A percentile compares a stretch with the other conserved stretches of the same genome.
phyloP scores from a whole-genome alignment of 2,113 vertebrate species.

The Pluvialis apricaria region DNA sequence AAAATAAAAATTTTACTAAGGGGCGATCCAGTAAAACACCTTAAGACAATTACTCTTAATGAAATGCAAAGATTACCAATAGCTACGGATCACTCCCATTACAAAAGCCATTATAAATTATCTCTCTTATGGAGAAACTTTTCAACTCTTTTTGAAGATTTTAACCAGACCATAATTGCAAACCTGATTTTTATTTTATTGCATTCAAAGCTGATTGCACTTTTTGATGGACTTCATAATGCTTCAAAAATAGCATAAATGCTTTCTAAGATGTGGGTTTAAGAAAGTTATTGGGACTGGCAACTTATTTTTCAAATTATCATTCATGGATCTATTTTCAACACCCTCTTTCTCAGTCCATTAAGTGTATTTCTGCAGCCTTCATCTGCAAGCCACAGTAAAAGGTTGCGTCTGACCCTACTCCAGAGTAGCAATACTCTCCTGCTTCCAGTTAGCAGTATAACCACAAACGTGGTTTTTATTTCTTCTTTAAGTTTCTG shows the following conservation, averaged over 20 bases:
- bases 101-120: neutral
- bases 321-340: conserved; percentile 40
- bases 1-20: neutral
- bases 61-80: conserved; percentile 28
- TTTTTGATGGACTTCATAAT: conserved; percentile 2
- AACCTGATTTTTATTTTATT: conserved; percentile 45
- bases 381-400: conserved; percentile 21
- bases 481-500: conserved; percentile 43
- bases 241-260: conserved; percentile 4
- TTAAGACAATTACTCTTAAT: conserved; percentile 25
- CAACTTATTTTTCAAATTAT: conserved; percentile 57
- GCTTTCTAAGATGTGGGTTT: conserved; percentile 21
- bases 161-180: conserved; percentile 13
- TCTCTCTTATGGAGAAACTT: neutral
- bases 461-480: conserved; percentile 12
- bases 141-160: neutral
- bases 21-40: neutral
- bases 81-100: neutral
- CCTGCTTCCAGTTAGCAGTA: conserved; percentile 52
- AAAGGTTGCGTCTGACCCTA: conserved; percentile 42
- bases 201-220: neutral
- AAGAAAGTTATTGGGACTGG: neutral
- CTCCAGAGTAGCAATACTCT: conserved; percentile 11
- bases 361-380: conserved; percentile 3
- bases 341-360: conserved; percentile 50